A percentile compares a stretch with the other conserved stretches of the same genome.
Evolutionary conservation across 2,113 vertebrate species (phyloP).

Genomic region (Poeciliopsis turrubarensis): DNA sequence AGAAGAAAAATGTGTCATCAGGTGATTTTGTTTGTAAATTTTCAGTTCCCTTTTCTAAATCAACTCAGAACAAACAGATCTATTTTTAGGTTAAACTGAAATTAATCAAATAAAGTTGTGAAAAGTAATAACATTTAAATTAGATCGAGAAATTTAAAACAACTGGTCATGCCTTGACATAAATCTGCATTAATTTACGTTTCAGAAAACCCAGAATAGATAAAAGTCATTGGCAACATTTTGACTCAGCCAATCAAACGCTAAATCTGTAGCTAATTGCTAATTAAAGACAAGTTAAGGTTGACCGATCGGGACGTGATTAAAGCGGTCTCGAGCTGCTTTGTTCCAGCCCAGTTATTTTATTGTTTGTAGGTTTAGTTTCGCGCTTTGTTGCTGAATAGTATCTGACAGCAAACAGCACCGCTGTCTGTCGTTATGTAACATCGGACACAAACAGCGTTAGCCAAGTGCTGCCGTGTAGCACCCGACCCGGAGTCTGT

Average conservation of each 20-base stretch:
- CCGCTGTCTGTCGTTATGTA: conserved; percentile 51
- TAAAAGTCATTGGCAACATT: no score
- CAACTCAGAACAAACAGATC: not conserved
- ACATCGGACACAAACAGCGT: conserved; percentile 42
- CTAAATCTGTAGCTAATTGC: no score
- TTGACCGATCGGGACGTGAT: no score
- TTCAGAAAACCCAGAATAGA: no score
- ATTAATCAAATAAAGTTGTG: not conserved
- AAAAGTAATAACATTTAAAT: no score
- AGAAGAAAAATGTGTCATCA: not conserved
- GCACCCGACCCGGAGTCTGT: not conserved
- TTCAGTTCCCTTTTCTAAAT: not conserved
- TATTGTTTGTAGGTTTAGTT: not conserved
- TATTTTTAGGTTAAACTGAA: not conserved
- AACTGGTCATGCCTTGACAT: no score
- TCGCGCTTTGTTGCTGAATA: not conserved
- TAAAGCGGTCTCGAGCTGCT: no score
- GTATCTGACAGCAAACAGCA: conserved; percentile 5
- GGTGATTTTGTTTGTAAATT: not conserved
- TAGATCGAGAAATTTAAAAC: no score
- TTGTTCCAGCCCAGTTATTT: no score
- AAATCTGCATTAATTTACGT: no score
- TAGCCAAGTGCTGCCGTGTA: conserved; percentile 1
- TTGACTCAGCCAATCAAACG: no score
- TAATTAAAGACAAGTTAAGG: no score